Evolutionary conservation across 37 sponge, comb jelly and placozoan species (phyloP).

Genomic region (Beroe forskalii): DNA sequence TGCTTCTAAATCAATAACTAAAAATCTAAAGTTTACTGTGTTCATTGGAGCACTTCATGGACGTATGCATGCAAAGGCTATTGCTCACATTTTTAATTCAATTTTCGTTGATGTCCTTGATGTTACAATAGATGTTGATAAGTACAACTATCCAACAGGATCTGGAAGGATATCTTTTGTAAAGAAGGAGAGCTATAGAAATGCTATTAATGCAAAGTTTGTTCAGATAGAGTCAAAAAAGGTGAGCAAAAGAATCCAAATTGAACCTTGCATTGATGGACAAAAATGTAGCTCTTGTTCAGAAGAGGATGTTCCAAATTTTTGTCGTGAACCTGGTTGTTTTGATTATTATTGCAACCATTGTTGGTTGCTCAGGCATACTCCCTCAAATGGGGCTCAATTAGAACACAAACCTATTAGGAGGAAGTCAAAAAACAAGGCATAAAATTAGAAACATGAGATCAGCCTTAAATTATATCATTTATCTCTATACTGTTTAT

Average conservation of each 20-base stretch:
- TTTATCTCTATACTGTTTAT: too few species aligned
- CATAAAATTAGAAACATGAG: not conserved
- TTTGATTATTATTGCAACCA: constrained; percentile 39
- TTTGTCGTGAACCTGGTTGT: constrained; percentile 1
- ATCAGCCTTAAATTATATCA: too few species aligned
- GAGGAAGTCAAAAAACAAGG: constrained; percentile 22
- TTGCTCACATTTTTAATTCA: constrained; percentile 92
- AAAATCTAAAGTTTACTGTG: constrained; percentile 80
- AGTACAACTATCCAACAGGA: constrained; percentile 96
- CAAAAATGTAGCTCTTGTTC: constrained; percentile 5
- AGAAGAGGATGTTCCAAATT: constrained; percentile 48
- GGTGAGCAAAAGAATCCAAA: constrained; percentile 37
- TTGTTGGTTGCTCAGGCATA: constrained; percentile 44
- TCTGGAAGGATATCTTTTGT: constrained; percentile 94
- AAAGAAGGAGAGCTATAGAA: constrained; percentile 84
- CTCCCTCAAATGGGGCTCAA: not conserved
- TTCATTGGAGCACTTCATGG: constrained; percentile 99
- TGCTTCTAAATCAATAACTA: not conserved
- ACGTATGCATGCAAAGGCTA: constrained; percentile 89
- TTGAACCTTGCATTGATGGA: constrained; percentile 60
- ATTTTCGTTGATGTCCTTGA: constrained; percentile 96
- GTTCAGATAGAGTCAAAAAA: constrained; percentile 82
- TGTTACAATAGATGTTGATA: constrained; percentile 94
- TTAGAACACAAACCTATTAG: not conserved
- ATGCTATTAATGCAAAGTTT: constrained; percentile 90